Evolutionary conservation across 2,888 invertebrate species (phyloP).

Genomic region (Chloromyia formosa): DNA sequence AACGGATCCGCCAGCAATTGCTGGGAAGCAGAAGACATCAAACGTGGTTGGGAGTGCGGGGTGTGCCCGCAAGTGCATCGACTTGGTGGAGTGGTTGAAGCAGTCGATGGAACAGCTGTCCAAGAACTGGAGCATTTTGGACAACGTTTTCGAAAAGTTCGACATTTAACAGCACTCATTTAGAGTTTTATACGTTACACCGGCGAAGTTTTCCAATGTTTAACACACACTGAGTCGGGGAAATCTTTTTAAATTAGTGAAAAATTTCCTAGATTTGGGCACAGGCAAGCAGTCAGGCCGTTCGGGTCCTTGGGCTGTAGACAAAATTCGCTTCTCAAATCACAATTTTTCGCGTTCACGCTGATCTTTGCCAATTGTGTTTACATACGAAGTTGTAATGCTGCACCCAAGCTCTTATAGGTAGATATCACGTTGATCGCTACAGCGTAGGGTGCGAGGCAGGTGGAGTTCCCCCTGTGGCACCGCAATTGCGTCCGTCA

Average conservation of each 20-base stretch:
- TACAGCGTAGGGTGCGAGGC: constrained; percentile 79
- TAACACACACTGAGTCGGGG: constrained; percentile 58
- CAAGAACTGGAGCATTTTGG: constrained; percentile 85
- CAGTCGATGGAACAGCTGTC: constrained; percentile 83
- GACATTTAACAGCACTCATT: constrained; percentile 92
- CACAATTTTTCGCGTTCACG: constrained; percentile 92
- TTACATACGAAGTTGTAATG: constrained; percentile 89
- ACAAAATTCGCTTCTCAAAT: constrained; percentile 87
- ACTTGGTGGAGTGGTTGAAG: constrained; percentile 76
- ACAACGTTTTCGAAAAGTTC: constrained; percentile 89
- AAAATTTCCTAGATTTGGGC: constrained; percentile 86
- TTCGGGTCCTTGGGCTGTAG: constrained; percentile 84
- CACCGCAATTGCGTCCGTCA: no score
- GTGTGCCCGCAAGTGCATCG: constrained; percentile 80
- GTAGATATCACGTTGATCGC: constrained; percentile 92
- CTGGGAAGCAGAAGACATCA: no score
- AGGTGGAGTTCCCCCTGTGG: no score
- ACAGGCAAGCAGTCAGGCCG: constrained; percentile 90
- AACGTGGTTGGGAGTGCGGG: no score
- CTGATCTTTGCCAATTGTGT: constrained; percentile 92
- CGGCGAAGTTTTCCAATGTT: constrained; percentile 77
- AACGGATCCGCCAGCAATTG: no score
- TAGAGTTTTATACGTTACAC: constrained; percentile 86
- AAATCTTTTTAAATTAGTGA: constrained; percentile 74
- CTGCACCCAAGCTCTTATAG: constrained; percentile 87